Percentiles rank a stretch among this genome's conserved stretches.
Conservation (phyloP, 2,113 vertebrate genomes). For the Poeciliopsis retropinna region DNA sequence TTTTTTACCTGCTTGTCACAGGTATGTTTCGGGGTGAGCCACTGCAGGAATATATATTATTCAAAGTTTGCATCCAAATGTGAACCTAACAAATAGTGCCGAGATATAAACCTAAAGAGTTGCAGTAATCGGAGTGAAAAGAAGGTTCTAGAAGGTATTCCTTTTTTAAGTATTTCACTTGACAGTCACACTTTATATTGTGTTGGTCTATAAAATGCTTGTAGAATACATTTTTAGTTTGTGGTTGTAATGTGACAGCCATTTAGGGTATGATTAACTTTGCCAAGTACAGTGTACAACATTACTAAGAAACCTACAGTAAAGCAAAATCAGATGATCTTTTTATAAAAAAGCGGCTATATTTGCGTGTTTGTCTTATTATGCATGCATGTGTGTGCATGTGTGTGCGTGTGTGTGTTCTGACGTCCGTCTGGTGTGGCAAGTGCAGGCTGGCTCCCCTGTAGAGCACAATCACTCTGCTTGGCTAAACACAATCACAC, state of each 20-base stretch:
- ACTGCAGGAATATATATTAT: neutral
- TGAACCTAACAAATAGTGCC: too few relatives aligned
- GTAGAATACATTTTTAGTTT: neutral
- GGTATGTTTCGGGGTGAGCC: neutral
- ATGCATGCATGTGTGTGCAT: neutral
- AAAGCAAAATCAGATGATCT: slow-evolving; percentile 21
- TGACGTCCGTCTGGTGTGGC: slow-evolving; percentile 64
- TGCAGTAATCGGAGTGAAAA: neutral
- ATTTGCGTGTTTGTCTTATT: slow-evolving; percentile 11
- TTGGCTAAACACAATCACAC: slow-evolving; percentile 78
- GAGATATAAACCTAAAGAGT: neutral
- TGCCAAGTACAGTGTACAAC: neutral
- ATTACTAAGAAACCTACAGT: slow-evolving; percentile 16
- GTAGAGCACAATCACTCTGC: slow-evolving; percentile 76
- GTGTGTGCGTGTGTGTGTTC: slow-evolving; percentile 4
- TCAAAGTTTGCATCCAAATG: too few relatives aligned
- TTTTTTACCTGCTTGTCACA: neutral
- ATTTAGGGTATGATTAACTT: neutral
- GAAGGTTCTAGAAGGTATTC: neutral
- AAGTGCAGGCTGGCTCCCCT: slow-evolving; percentile 71
- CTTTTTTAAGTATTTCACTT: neutral
- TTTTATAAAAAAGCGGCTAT: slow-evolving; percentile 21
- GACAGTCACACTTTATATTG: neutral
- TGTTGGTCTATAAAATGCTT: neutral
- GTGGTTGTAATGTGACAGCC: neutral